These are phyloP conservation scores for Pyrrhosoma nymphula DNA, from an alignment of 2,888 invertebrate genomes.

Conservation along the genomic window DNA sequence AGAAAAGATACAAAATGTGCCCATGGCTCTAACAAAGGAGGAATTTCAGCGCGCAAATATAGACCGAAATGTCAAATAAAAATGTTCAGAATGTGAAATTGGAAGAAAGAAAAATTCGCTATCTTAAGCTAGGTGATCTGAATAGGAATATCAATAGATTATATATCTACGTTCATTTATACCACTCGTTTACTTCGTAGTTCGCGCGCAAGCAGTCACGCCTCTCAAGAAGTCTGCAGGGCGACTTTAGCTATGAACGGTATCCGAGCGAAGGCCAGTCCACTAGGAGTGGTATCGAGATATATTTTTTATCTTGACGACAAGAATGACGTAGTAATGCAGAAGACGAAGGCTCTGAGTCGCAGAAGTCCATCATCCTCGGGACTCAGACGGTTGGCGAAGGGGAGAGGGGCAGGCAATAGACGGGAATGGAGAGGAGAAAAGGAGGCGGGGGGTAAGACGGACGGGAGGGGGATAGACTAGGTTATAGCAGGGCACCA, in stretches of 20 bases:
- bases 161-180: neutral
- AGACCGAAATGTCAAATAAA: too few species aligned
- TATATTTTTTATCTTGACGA: neutral
- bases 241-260: neutral
- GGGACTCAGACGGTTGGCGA: neutral
- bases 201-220: neutral
- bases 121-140: neutral
- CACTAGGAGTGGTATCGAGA: neutral
- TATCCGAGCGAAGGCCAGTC: neutral
- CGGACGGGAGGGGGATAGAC: neutral
- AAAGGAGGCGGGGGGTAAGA: too few species aligned
- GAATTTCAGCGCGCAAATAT: too few species aligned
- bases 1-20: too few species aligned
- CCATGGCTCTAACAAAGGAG: too few species aligned
- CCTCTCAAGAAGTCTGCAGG: neutral
- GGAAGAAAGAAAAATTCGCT: too few species aligned
- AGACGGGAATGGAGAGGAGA: too few species aligned
- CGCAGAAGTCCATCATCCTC: neutral
- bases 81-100: too few species aligned
- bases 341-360: neutral
- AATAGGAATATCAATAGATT: neutral
- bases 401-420: neutral
- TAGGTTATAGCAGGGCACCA: neutral
- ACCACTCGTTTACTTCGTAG: neutral
- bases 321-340: neutral